Base-by-base conservation (phyloP, 2,797 vertebrate genomes). In the Acrossocheilus wenchowensis region DNA sequence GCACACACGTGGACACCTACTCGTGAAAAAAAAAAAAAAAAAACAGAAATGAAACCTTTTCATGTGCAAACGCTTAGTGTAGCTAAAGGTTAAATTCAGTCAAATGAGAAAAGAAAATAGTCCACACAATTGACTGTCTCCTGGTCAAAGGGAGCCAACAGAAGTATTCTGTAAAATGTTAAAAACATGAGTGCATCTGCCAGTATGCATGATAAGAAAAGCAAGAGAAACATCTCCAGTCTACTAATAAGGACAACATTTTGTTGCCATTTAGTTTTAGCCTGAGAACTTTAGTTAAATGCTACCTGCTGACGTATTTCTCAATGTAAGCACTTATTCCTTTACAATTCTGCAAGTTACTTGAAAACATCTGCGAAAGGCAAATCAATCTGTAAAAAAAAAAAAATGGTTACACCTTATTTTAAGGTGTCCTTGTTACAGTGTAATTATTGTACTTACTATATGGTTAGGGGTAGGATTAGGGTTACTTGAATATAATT, bases 1-100 rank as follows among this genome's bases (percentile, higher is more conserved):
- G 6, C 21, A 62, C 52, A 80, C 39, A 73, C 0, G 2, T 50
- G 8, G 14, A 52, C 69, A 43, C 39, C 39, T 62, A 64, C 54
- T 60, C 17, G 12, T 5, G 12, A 21, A 54, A 50, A 68, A 39
- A 11, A 34, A 62, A 26, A 26, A 66, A 9, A 21, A 9, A 71
- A 71, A 11, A 43, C 21, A 1, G 72, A 77, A 84, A n/a, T 84
- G 57, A 84, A 77, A 83, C 54, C 9, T 41, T 19, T 71, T 43
- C 17, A 19, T 43, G 12, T 4, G 4, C 17, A 57, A 82, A 30
- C 9, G 9, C n/a, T 54, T 21, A 72, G 23, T 39, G 41, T 30
- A 43, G 36, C 52, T 52, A 41, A 60, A 43, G 17, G 71, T 74
- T 83, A 30, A 43, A 60, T 57, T 83, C n/a, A 6, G 6, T 30